These are phyloP conservation scores for Octodonta nipae DNA, from an alignment of 2,888 invertebrate genomes.

Conservation along the genomic window DNA sequence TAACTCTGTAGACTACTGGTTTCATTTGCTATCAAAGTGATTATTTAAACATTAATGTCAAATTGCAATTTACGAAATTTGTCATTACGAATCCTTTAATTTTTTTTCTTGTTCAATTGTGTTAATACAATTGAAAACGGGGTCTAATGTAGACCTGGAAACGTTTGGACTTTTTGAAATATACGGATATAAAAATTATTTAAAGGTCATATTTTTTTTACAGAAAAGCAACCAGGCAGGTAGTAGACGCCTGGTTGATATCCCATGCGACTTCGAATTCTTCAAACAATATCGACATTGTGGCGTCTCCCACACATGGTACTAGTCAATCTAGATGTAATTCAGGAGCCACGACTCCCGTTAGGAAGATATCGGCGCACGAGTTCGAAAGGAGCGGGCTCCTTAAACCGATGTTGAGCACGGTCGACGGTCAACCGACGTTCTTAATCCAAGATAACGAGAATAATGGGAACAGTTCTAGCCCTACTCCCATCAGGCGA, in stretches of 20 bases:
- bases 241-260: constrained; percentile 86
- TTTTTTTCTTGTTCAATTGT: no score
- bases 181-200: no score
- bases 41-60: no score
- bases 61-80: background rate
- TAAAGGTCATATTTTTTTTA: constrained; percentile 16
- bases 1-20: no score
- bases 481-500: constrained; percentile 42
- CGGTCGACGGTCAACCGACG: constrained; percentile 86
- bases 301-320: constrained; percentile 40
- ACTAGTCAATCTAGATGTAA: constrained; percentile 48
- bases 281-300: constrained; percentile 40
- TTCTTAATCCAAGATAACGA: constrained; percentile 49
- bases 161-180: no score
- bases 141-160: no score
- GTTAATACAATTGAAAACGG: no score
- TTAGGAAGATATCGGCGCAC: constrained; percentile 87
- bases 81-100: no score
- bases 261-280: constrained; percentile 70
- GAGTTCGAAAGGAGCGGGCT: constrained; percentile 90
- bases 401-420: constrained; percentile 83
- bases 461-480: constrained; percentile 33
- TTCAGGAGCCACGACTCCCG: constrained; percentile 85
- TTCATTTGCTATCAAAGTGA: no score
- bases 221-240: constrained; percentile 84